Conservation (phyloP, 2,888 invertebrate species). For the Rotaria sp. region DNA sequence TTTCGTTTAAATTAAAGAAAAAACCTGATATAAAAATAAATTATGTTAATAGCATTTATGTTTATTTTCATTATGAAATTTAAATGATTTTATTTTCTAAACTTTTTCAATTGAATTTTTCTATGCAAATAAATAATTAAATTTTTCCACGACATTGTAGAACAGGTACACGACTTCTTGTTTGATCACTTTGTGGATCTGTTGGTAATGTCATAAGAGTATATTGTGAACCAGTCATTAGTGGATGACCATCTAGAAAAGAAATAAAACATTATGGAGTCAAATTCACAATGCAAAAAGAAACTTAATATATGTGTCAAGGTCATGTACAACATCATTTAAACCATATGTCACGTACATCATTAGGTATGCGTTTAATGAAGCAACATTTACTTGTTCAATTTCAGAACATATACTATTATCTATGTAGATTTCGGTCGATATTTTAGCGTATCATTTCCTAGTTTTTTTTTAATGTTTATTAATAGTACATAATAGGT, state of each 20-base stretch:
- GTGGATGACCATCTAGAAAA: background rate
- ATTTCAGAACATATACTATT: no score
- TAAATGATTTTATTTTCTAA: no score
- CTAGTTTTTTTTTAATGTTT: no score
- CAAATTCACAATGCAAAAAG: background rate
- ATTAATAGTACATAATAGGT: no score
- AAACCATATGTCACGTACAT: background rate
- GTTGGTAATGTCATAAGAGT: background rate
- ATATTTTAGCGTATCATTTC: no score
- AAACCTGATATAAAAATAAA: no score
- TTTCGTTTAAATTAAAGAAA: no score
- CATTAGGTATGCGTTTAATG: background rate
- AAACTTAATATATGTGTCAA: background rate
- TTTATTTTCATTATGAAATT: no score
- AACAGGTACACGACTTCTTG: constrained; percentile 17
- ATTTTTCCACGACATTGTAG: constrained; percentile 15
- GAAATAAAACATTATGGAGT: background rate
- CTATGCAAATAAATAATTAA: background rate
- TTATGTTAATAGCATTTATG: no score
- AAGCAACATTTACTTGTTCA: background rate
- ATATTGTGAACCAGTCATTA: background rate
- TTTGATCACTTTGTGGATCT: background rate
- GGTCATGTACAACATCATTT: background rate
- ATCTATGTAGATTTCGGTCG: no score
- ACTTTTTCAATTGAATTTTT: no score